Base-by-base conservation (phyloP, 2,113 vertebrate genomes). In the Prionailurus bengalensis region DNA sequence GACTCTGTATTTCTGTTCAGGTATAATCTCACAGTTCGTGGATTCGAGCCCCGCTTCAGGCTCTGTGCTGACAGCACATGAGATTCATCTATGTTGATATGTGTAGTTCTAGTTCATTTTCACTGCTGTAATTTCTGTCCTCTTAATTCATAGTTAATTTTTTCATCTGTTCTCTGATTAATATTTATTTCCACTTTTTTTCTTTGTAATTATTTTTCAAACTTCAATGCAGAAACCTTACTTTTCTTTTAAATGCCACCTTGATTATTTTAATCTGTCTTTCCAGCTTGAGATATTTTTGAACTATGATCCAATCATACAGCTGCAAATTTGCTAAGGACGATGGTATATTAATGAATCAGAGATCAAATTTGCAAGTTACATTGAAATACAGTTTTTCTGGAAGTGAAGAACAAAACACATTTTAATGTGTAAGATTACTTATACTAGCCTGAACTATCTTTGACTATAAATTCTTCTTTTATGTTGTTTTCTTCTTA, bases 181-280 rank as follows among this genome's bases (percentile, higher is more conserved):
- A 29, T 12, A 45, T 81, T 86, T 81, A 17, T 86, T 86, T 65
- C 15, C 11, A 78, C 17, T 29, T 65, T 84, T 71, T 84, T 61
- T 33, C 80, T 86, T 95, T 45, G 8, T 90, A 61, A 78, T 91
- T 91, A 45, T 70, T 94, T 95, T 93, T 93, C 55, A 87, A 90
- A 79, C 33, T 14, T 91, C 42, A 71, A 0, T 68, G 5, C 73
- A 78, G 81, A 90, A 90, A 97, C 36, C 33, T 82, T 73, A 65
- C 29, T 6, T 90, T 92, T 82, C 70, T 88, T 95, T 83, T 73
- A 51, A 93, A 90, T 93, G 68, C 27, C 17, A 17, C 8, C 36
- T 95, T 91, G 25, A 55, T 83, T 53, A 39, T 25, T 96, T 95
- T 86, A 61, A n/a, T 83, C 51, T 14, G 45, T 95, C 23, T 86